phyloP scores from a whole-genome alignment of 2,888 invertebrate species.

The Carabus problematicus region DNA sequence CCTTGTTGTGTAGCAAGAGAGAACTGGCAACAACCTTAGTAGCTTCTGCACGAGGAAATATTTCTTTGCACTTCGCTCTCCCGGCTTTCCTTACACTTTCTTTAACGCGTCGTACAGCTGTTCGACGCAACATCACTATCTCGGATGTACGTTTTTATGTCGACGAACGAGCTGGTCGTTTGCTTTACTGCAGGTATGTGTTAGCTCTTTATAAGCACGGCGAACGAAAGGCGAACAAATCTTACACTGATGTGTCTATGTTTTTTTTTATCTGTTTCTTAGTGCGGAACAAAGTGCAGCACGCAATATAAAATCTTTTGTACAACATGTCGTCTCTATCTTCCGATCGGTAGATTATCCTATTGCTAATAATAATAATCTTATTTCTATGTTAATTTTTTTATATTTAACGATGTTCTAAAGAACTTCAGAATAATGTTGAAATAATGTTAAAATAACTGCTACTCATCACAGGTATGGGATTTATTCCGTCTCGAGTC shows the following conservation, averaged over 20 bases:
- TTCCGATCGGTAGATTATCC: too few species aligned
- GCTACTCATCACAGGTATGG: too few species aligned
- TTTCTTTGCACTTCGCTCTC: constrained; percentile 31
- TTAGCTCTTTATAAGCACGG: constrained; percentile 33
- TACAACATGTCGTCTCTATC: too few species aligned
- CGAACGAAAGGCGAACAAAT: constrained; percentile 33
- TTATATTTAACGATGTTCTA: too few species aligned
- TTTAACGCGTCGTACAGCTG: constrained; percentile 24
- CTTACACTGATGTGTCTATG: constrained; percentile 27
- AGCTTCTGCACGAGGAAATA: constrained; percentile 21
- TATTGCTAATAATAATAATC: too few species aligned
- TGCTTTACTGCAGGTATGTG: constrained; percentile 33
- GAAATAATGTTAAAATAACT: too few species aligned
- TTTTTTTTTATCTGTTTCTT: constrained; percentile 3
- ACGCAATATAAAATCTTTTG: too few species aligned
- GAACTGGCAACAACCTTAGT: constrained; percentile 1
- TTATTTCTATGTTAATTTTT: too few species aligned
- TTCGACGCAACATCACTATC: constrained; percentile 1
- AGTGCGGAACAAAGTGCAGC: too few species aligned
- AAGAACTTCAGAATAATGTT: too few species aligned
- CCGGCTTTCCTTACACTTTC: constrained; percentile 37
- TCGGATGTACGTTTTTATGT: neutral
- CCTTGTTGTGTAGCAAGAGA: constrained; percentile 8
- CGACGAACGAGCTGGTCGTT: constrained; percentile 6
- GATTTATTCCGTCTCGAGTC: too few species aligned